Evolutionary conservation across 1,140 invertebrate genomes (phyloP), one percentile per base, ranked within the genome.

Genomic region (Sitobion miscanthi): DNA sequence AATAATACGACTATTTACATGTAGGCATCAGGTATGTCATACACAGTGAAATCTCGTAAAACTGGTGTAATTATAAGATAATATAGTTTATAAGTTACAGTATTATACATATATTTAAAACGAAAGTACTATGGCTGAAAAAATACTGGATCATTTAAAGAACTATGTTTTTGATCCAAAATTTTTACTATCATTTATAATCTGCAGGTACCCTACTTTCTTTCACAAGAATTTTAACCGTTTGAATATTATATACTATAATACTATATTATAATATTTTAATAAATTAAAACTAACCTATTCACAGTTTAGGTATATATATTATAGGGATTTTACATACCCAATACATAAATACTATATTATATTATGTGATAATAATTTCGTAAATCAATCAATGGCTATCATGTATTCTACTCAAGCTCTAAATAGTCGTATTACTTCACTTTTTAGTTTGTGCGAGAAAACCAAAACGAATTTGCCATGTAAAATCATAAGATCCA

Each of bases 401-500:
- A 25, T 6, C 42, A 25, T 69, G 89, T 8, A 38, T 30, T n/a
- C 42, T 77, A 69, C 38, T 90, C 38, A 38, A 90, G 38, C 11
- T 90, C 38, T 47, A 90, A 90, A 90, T 90, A 90, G 38, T n/a
- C 14, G 25, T 45, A 20, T 90, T 90, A 90, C 54, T 90, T 90
- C 57, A 90, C 54, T 90, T 57, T 82, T 77, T 82, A 69, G 8
- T 30, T 93, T 52, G 25, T 83, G 14, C 23, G 35, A 9, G 42
- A 82, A 90, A 93, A 91, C 82, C 54, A 62, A 57, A 94, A 94
- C 69, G 35, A 82, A 94, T 86, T 38, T 21, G n/a, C 25, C 52
- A 57, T 92, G n/a, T 91, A 93, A 93, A 94, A 94, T 47, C 47
- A 77, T 49, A 86, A 93, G 47, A 86, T 85, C 42, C 35, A 25